Evolutionary conservation across 2,797 vertebrate species (phyloP).

Genomic region (Arctocebus calabarensis): DNA sequence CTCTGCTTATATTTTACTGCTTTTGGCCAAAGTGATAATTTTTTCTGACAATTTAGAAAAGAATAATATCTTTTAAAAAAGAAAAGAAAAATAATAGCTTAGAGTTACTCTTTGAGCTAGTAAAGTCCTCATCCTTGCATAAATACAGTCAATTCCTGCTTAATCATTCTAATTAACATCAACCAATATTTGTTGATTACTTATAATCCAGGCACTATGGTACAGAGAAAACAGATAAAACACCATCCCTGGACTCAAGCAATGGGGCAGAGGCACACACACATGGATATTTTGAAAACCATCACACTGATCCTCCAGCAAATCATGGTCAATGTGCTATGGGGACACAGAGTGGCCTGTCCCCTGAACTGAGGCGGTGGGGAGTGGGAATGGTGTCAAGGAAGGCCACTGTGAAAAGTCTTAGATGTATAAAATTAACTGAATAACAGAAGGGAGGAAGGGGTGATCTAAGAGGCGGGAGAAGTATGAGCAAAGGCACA

Average conservation of each 20-base stretch:
- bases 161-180: background rate
- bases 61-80: too few species aligned
- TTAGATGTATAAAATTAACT: background rate
- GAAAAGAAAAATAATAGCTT: background rate
- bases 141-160: background rate
- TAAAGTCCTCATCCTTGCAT: background rate
- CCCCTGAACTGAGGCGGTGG: background rate
- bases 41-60: constrained; percentile 34
- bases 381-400: background rate
- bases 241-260: background rate
- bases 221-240: background rate
- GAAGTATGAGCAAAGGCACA: background rate
- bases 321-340: background rate
- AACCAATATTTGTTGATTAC: background rate
- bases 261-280: background rate
- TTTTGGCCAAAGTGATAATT: background rate
- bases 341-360: background rate
- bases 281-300: background rate
- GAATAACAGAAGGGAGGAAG: background rate
- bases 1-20: background rate
- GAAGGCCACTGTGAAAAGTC: background rate
- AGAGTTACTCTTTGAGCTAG: background rate
- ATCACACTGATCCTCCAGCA: background rate
- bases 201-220: background rate
- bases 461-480: background rate